A percentile compares a stretch with the other conserved stretches of the same genome.
Evolutionary conservation across 1,140 invertebrate species (phyloP).

Genomic region (Drosophila gunungcola): DNA sequence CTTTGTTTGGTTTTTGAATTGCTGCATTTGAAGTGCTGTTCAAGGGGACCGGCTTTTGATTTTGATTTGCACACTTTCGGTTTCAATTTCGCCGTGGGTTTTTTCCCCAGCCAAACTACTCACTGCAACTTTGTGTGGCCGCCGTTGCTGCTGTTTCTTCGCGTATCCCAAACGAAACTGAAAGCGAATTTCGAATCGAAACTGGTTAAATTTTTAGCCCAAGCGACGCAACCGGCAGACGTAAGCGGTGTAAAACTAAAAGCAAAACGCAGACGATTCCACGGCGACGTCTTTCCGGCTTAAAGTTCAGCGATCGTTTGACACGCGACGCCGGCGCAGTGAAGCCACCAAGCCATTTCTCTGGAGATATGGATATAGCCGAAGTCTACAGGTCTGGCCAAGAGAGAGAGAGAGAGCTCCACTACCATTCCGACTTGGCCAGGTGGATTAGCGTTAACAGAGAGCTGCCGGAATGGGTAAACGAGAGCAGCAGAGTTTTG

Average conservation of each 20-base stretch:
- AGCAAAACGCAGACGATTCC: conserved; percentile 27
- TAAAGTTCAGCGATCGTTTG: conserved; percentile 71
- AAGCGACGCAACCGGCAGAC: conserved; percentile 14
- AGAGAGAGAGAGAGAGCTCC: conserved; percentile 10
- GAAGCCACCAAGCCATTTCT: conserved; percentile 40
- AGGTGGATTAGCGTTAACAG: not conserved
- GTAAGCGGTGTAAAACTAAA: conserved; percentile 17
- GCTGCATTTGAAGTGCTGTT: conserved; percentile 19
- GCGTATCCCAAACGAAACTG: conserved; percentile 41
- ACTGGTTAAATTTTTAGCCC: conserved; percentile 32
- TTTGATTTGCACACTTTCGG: conserved; percentile 75
- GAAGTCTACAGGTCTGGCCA: conserved; percentile 8
- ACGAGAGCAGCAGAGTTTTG: conserved; percentile 6
- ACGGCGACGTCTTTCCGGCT: conserved; percentile 70
- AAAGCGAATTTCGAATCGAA: conserved; percentile 53
- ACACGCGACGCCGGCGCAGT: conserved; percentile 66
- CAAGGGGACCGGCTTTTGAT: conserved; percentile 50
- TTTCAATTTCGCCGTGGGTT: conserved; percentile 24
- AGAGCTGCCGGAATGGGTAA: conserved; percentile 2
- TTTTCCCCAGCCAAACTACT: conserved; percentile 36
- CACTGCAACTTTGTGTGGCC: conserved; percentile 34
- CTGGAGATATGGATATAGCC: conserved; percentile 20
- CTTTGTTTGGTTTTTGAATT: conserved; percentile 62
- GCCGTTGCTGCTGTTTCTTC: conserved; percentile 17
- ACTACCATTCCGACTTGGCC: not conserved